Evolutionary conservation across 2,888 invertebrate genomes (phyloP).

Genomic region (Drosophila parthenogenetica): DNA sequence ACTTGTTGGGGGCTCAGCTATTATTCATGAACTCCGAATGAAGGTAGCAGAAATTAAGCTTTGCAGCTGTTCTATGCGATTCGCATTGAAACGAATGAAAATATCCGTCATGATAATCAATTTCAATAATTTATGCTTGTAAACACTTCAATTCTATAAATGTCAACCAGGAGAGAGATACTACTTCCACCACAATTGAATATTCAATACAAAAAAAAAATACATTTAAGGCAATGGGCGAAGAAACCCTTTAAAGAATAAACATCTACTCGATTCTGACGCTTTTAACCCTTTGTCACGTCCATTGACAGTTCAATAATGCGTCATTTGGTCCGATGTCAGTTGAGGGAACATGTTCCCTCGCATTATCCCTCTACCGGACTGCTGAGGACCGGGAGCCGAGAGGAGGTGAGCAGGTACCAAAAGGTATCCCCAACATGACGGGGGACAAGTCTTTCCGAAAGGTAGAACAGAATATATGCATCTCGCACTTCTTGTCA

Average conservation of each 20-base stretch:
- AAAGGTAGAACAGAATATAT: not conserved
- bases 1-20: conserved; percentile 22
- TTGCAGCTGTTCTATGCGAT: conserved; percentile 1
- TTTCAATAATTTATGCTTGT: conserved; percentile 34
- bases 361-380: conserved; percentile 2
- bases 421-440: conserved; percentile 11
- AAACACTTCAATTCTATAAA: conserved; percentile 33
- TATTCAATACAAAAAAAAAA: conserved; percentile 20
- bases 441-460: conserved; percentile 13
- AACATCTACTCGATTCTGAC: conserved; percentile 65
- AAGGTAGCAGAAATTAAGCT: not conserved
- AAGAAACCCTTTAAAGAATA: conserved; percentile 29
- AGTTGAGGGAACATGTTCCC: conserved; percentile 18
- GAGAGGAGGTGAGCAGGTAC: conserved; percentile 18
- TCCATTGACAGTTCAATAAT: conserved; percentile 81
- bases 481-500: not conserved
- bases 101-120: conserved; percentile 23
- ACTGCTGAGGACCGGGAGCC: too few relatives aligned
- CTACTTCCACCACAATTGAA: conserved; percentile 23
- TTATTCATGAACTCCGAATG: conserved; percentile 22
- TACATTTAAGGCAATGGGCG: conserved; percentile 22
- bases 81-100: not conserved
- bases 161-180: conserved; percentile 19
- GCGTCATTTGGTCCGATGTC: conserved; percentile 69
- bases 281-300: conserved; percentile 81